Evolutionary conservation across 2,113 vertebrate genomes (phyloP).

Genomic region (Mirounga angustirostris): DNA sequence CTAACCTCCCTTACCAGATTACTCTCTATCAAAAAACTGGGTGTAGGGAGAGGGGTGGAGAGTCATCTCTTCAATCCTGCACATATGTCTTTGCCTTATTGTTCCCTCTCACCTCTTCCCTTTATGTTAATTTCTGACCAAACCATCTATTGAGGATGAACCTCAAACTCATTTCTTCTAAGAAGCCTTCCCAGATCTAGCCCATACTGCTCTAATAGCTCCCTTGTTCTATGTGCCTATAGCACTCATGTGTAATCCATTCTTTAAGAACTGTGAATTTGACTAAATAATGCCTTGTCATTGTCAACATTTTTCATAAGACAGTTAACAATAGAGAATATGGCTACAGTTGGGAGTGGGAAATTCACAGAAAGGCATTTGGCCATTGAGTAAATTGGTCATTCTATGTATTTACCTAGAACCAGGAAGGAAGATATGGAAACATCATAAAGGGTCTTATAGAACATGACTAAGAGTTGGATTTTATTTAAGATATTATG

Average conservation of each 20-base stretch:
- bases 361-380: neutral
- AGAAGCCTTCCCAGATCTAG: neutral
- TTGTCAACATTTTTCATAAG: slow-evolving; percentile 1
- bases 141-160: neutral
- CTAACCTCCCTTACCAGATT: neutral
- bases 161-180: neutral
- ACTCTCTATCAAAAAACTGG: neutral
- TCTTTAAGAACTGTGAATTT: neutral
- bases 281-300: neutral
- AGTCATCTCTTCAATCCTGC: neutral
- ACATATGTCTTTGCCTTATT: neutral
- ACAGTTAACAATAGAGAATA: neutral
- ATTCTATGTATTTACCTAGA: neutral
- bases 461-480: neutral
- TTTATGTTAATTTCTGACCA: neutral
- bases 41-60: too few species aligned
- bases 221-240: neutral
- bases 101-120: neutral
- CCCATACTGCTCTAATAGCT: neutral
- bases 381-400: neutral
- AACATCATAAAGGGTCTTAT: neutral
- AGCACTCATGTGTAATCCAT: neutral
- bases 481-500: neutral
- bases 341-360: neutral
- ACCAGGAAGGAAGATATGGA: neutral